Conservation (phyloP, 2,113 vertebrate genomes). For the Sakesphorus luctuosus region DNA sequence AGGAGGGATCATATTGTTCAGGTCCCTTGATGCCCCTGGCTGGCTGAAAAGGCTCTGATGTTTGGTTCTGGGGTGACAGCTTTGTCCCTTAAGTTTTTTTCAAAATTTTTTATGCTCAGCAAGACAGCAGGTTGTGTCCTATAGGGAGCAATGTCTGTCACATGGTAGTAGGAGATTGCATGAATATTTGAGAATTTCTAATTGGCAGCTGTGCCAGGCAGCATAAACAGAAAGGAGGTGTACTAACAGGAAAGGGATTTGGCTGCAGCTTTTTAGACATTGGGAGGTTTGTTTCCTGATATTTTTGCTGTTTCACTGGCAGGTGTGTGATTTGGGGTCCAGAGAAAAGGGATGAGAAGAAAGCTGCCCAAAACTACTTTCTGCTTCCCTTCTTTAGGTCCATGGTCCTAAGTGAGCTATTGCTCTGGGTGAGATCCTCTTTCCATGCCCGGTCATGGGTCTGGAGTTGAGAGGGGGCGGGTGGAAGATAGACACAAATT, state of each 20-base stretch:
- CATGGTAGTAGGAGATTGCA: neutral
- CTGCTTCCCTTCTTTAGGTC: neutral
- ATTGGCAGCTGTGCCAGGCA: neutral
- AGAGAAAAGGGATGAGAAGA: neutral
- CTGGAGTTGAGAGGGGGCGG: fast-evolving
- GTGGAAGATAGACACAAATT: neutral
- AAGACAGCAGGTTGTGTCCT: neutral
- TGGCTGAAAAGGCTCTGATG: neutral
- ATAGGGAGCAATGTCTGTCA: neutral
- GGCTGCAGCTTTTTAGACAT: neutral
- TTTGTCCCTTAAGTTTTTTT: neutral
- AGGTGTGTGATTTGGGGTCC: neutral
- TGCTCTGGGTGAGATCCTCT: neutral
- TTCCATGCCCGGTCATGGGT: neutral
- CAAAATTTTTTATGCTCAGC: neutral
- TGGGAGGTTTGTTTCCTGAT: neutral
- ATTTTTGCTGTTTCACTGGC: neutral
- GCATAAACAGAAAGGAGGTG: neutral
- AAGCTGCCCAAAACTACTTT: neutral
- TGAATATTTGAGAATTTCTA: neutral
- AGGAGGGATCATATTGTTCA: neutral
- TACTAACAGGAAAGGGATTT: neutral
- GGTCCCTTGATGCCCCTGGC: neutral
- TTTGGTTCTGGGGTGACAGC: neutral
- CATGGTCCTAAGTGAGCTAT: fast-evolving